phyloP scores from a whole-genome alignment of 2,888 invertebrate genomes.

The Hydrotaea cyrtoneurina region DNA sequence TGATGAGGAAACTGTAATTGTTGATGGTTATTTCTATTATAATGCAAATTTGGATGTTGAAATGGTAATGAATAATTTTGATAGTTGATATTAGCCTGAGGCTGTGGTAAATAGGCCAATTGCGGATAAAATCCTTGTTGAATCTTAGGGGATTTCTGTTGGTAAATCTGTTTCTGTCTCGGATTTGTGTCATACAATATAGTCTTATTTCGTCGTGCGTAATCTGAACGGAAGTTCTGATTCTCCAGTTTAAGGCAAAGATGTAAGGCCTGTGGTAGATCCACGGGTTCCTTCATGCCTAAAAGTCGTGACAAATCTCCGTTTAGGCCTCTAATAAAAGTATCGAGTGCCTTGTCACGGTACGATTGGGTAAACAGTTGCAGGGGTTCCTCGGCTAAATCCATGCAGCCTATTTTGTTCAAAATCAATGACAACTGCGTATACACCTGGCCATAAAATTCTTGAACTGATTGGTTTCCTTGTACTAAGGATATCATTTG shows the following conservation, averaged over 20 bases:
- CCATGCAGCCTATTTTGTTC: not conserved
- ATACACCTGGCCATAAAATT: not conserved
- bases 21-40: not conserved
- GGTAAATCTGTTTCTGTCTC: no score
- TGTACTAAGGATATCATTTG: no score
- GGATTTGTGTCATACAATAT: no score
- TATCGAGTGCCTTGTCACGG: conserved; percentile 39
- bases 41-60: no score
- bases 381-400: not conserved
- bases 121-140: no score
- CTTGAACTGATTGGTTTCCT: not conserved
- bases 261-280: not conserved
- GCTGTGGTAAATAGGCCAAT: no score
- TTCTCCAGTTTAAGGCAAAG: not conserved
- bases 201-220: not conserved
- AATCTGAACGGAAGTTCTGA: not conserved
- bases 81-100: no score
- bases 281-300: no score
- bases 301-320: conserved; percentile 16
- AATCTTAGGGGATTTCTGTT: no score
- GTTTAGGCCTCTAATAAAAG: conserved; percentile 27
- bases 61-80: no score
- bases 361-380: conserved; percentile 11
- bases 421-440: not conserved
- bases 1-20: not conserved